These are phyloP conservation scores for Drosophila kanapiae DNA, from an alignment of 1,140 invertebrate genomes.

Conservation along the genomic window DNA sequence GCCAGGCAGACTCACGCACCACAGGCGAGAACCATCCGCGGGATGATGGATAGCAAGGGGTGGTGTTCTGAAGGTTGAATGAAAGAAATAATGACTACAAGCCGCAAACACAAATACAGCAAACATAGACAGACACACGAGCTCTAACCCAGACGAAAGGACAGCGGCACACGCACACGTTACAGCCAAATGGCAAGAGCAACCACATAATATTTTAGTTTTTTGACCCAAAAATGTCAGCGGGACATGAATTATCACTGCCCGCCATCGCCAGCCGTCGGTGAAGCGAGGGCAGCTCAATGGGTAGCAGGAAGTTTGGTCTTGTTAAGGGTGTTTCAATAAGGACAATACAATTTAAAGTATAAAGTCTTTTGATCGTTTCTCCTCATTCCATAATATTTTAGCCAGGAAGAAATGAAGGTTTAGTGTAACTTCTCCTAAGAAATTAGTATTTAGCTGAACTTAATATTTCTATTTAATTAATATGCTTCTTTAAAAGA, in stretches of 20 bases:
- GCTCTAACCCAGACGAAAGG: constrained; percentile 8
- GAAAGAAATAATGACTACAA: constrained; percentile 75
- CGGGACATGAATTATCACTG: constrained; percentile 81
- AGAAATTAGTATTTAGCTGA: neutral
- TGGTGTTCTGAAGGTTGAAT: constrained; percentile 33
- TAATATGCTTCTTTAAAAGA: neutral
- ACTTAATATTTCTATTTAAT: neutral
- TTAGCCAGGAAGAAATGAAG: neutral
- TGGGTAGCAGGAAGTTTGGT: neutral
- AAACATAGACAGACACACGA: constrained; percentile 34
- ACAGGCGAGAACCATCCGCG: constrained; percentile 8
- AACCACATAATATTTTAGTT: constrained; percentile 81
- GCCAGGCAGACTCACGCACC: constrained; percentile 45
- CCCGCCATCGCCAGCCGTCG: constrained; percentile 62
- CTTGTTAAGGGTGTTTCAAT: neutral
- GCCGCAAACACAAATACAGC: constrained; percentile 60
- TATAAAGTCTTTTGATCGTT: too few species aligned
- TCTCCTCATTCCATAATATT: neutral
- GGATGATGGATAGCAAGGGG: constrained; percentile 22
- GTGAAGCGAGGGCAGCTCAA: constrained; percentile 29
- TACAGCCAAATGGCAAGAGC: constrained; percentile 43
- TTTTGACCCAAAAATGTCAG: constrained; percentile 84
- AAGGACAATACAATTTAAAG: too few species aligned
- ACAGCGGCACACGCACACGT: constrained; percentile 26
- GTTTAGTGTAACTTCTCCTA: neutral